Evolutionary conservation across 2,113 vertebrate species (phyloP), one percentile per base, ranked within the genome.

Genomic region (Ascaphus truei): DNA sequence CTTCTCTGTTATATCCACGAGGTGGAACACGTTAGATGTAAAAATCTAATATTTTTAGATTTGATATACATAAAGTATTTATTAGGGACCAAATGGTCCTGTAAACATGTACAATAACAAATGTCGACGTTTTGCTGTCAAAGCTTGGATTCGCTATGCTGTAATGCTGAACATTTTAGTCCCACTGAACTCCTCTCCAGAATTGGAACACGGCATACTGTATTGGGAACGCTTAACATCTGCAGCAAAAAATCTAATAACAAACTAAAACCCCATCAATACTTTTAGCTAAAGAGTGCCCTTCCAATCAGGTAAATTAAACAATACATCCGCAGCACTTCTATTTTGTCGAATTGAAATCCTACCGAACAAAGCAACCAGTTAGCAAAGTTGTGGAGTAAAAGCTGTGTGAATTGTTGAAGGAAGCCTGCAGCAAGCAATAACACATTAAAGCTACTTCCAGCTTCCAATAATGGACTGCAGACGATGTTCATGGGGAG

Each of bases 401-500:
- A 61, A 0, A 30, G 27, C 47, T 20, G 57, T 66, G 71, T 23
- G 62, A 74, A 79, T 57, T 61, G 76, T 62, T 3, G 34, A 64
- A n/a, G 73, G 72, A 74, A 78, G 69, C 23, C 69, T 58, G 27
- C 71, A 29, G 72, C 69, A 66, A 71, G 67, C 57, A 61, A 5
- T 0, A 25, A 75, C 72, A 58, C 74, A 50, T 73, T 68, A 57
- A 61, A 45, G 68, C 62, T 51, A 55, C 63, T 53, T 65, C 65
- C 1, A 53, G 72, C 11, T 78, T 74, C 76, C 62, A 34, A 61
- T 61, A 75, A 61, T 73, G 73, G 64, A 52, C 73, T 76, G 50
- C 74, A 83, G 81, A 71, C 73, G 41, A 76, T 76, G 79, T 85
- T 85, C 77, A 82, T 77, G 83, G 82, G 76, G 75, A 79, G 73